Evolutionary conservation across 2,113 vertebrate species (phyloP).

Genomic region (Lophius piscatorius): DNA sequence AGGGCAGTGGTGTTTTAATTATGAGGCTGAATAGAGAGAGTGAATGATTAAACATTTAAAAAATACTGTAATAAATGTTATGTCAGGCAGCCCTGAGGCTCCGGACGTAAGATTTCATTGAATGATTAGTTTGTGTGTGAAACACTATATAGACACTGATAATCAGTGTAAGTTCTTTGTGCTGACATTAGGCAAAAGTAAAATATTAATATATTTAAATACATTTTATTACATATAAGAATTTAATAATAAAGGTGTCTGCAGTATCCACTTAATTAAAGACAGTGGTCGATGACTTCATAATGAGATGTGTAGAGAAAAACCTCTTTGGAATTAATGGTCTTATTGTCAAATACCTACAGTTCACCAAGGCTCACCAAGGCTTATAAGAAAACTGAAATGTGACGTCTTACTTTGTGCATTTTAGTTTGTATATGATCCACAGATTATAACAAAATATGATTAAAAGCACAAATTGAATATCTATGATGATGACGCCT

Average conservation of each 20-base stretch:
- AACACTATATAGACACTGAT: not conserved
- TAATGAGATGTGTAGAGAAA: constrained; percentile 4
- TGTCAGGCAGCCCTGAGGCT: constrained; percentile 19
- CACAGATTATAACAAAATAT: constrained; percentile 26
- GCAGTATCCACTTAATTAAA: constrained; percentile 4
- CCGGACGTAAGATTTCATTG: constrained; percentile 16
- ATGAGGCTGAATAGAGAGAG: constrained; percentile 53
- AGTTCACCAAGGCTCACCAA: not conserved
- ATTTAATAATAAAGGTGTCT: not conserved
- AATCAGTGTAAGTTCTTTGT: not conserved
- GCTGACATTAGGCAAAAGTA: too few relatives aligned
- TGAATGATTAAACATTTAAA: constrained; percentile 66
- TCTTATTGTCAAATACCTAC: not conserved
- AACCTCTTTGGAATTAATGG: constrained; percentile 2
- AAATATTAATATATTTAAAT: not conserved
- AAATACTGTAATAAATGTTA: constrained; percentile 52
- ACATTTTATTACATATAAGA: constrained; percentile 6
- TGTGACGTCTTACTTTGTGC: constrained; percentile 31
- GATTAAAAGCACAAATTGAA: constrained; percentile 50
- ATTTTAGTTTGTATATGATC: constrained; percentile 22
- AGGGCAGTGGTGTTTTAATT: constrained; percentile 65
- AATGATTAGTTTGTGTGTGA: constrained; percentile 17
- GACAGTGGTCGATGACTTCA: not conserved
- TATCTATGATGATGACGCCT: not conserved
- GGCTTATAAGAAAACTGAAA: constrained; percentile 18